Evolutionary conservation across 2,888 invertebrate genomes (phyloP).

Genomic region (Polylopha cassiicola): DNA sequence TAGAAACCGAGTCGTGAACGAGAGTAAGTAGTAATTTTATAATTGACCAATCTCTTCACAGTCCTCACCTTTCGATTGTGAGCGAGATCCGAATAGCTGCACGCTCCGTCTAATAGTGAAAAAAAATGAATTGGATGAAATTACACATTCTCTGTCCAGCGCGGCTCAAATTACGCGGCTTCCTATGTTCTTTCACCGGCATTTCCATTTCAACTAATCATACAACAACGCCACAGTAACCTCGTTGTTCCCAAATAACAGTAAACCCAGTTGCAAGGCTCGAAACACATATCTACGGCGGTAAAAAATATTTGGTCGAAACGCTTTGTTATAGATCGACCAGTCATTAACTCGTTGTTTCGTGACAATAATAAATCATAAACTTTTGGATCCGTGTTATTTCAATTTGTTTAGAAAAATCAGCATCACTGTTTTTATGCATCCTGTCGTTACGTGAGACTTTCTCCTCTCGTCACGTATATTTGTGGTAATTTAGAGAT

Average conservation of each 20-base stretch:
- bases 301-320: slow-evolving; percentile 7
- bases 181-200: slow-evolving; percentile 46
- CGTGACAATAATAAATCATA: slow-evolving; percentile 39
- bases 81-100: slow-evolving; percentile 27
- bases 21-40: slow-evolving; percentile 31
- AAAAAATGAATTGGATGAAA: slow-evolving; percentile 57
- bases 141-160: slow-evolving; percentile 50
- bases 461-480: slow-evolving; percentile 14
- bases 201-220: slow-evolving; percentile 41
- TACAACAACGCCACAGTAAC: slow-evolving; percentile 30
- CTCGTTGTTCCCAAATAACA: slow-evolving; percentile 23
- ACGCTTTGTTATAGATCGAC: slow-evolving; percentile 4
- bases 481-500: slow-evolving; percentile 1
- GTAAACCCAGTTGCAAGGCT: slow-evolving; percentile 5
- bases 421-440: slow-evolving; percentile 4
- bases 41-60: slow-evolving; percentile 34
- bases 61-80: slow-evolving; percentile 31
- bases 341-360: slow-evolving; percentile 18
- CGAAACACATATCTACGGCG: background rate
- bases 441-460: slow-evolving; percentile 11
- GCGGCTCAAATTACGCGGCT: slow-evolving; percentile 47
- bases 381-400: slow-evolving; percentile 23
- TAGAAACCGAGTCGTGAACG: slow-evolving; percentile 34
- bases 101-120: slow-evolving; percentile 30
- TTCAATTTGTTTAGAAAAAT: slow-evolving; percentile 4